A percentile compares a stretch with the other conserved stretches of the same genome.
phyloP scores from a whole-genome alignment of 2,113 vertebrate species.

The Odobenus rosmarus region DNA sequence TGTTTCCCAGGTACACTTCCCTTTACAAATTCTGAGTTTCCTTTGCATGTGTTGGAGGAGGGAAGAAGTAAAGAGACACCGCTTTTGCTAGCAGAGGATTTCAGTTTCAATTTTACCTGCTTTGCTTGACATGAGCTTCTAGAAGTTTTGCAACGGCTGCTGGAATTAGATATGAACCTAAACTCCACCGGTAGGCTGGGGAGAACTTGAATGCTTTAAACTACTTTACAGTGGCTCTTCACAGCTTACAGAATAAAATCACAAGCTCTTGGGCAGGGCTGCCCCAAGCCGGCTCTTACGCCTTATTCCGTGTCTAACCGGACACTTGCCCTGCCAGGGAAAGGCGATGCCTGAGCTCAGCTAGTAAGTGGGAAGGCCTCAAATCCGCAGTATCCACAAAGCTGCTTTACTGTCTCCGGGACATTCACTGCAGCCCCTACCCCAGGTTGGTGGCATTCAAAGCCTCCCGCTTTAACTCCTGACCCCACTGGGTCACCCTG shows the following conservation, averaged over 20 bases:
- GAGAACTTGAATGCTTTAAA: background rate
- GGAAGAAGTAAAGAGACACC: background rate
- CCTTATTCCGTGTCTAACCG: rapidly evolving
- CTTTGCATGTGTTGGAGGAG: background rate
- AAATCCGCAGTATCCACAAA: rapidly evolving
- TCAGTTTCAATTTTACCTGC: background rate
- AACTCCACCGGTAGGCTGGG: background rate
- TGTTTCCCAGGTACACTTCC: background rate
- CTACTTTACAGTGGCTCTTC: background rate
- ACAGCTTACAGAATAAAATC: background rate
- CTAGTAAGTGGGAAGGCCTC: background rate
- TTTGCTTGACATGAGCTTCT: background rate
- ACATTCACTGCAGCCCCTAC: background rate
- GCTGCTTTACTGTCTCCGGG: background rate
- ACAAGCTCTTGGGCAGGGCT: background rate
- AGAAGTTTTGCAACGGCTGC: background rate
- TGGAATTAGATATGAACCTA: background rate
- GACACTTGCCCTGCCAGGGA: rapidly evolving
- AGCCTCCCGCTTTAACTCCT: background rate
- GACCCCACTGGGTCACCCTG: background rate
- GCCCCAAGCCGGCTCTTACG: background rate
- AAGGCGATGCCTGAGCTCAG: background rate
- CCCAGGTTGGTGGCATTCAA: background rate
- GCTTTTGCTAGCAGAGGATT: background rate
- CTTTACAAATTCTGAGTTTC: background rate